These are phyloP conservation scores for Halcyon smyrnensis DNA, from an alignment of 2,797 vertebrate genomes.

Conservation along the genomic window DNA sequence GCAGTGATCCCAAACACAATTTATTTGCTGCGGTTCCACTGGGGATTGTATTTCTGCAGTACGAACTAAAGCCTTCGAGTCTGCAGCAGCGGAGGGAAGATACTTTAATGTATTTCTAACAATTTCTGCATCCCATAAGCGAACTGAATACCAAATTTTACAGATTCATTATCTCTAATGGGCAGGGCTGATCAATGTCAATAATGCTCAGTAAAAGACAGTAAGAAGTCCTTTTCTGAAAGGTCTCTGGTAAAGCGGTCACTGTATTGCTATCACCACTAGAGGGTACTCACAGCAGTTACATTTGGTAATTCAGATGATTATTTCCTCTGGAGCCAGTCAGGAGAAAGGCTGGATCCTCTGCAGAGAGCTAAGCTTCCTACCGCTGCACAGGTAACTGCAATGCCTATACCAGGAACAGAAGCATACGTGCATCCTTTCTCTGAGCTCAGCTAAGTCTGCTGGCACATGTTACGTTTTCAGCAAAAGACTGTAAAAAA, in stretches of 20 bases:
- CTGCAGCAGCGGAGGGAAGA: background rate
- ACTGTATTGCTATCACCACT: background rate
- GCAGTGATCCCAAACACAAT: background rate
- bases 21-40: background rate
- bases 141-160: background rate
- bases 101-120: background rate
- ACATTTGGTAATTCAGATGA: background rate
- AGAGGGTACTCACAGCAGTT: constrained; percentile 52
- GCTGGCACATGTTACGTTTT: background rate
- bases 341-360: background rate
- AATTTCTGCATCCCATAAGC: background rate
- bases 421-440: background rate
- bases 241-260: background rate
- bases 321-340: background rate
- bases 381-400: background rate
- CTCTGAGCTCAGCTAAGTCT: background rate
- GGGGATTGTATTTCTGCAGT: background rate
- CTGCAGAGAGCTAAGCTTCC: constrained; percentile 3
- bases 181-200: background rate
- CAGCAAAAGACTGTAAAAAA: background rate
- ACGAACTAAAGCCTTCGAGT: background rate
- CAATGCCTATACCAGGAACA: background rate
- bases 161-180: background rate
- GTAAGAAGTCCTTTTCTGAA: background rate
- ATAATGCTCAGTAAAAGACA: background rate